Evolutionary conservation across 1,140 invertebrate species (phyloP).

Genomic region (Parapsyche elsis): DNA sequence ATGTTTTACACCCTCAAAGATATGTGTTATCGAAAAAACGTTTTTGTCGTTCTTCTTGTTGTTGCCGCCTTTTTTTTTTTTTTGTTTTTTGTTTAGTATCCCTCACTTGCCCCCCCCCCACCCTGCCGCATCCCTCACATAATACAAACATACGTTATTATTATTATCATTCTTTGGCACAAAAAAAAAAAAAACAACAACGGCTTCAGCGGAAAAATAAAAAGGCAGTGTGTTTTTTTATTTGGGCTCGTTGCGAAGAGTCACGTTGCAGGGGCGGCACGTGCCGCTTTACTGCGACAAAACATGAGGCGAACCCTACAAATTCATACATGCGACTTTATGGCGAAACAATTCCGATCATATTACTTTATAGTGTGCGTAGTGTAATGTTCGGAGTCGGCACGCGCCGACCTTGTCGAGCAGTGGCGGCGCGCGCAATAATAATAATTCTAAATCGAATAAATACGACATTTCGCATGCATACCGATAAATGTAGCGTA

Average conservation of each 20-base stretch:
- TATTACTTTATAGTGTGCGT: background rate
- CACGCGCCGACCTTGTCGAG: background rate
- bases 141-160: background rate
- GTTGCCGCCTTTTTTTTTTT: background rate
- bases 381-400: no score
- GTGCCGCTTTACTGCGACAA: constrained; percentile 12
- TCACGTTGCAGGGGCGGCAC: constrained; percentile 11
- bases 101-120: background rate
- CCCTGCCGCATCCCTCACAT: background rate
- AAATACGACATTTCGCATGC: no score
- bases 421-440: background rate
- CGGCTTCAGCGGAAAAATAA: background rate
- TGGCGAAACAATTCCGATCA: background rate
- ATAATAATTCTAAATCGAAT: no score
- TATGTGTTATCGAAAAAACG: constrained; percentile 14
- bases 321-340: background rate
- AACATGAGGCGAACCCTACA: background rate
- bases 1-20: no score
- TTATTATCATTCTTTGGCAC: constrained; percentile 7
- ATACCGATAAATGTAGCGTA: no score
- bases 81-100: background rate
- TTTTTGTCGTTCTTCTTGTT: constrained; percentile 3
- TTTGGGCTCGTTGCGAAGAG: constrained; percentile 1
- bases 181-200: background rate
- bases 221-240: constrained; percentile 1